phyloP scores from a whole-genome alignment of 2,888 invertebrate species.

The Euzetes globulus region DNA sequence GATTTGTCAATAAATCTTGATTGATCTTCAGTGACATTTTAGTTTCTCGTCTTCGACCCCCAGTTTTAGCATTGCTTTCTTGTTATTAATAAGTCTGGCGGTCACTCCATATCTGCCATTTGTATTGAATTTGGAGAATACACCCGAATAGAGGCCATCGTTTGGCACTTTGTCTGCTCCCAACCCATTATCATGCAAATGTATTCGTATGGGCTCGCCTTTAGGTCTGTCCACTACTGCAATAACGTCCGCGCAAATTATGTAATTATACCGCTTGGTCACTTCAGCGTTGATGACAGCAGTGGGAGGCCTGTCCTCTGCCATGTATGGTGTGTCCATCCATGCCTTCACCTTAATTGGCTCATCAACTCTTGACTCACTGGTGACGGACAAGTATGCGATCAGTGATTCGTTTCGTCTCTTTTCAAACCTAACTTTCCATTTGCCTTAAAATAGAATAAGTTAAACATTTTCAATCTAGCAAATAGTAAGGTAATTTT shows the following conservation, averaged over 20 bases:
- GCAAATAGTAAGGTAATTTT: background rate
- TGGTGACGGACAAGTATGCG: background rate
- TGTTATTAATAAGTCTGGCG: slow-evolving; percentile 39
- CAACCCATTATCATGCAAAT: slow-evolving; percentile 42
- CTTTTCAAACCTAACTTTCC: slow-evolving; percentile 3
- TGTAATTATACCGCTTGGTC: slow-evolving; percentile 41
- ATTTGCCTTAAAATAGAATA: background rate
- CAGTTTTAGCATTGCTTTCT: slow-evolving; percentile 1
- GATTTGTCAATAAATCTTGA: too few species aligned
- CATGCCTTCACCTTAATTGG: background rate
- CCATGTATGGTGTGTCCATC: slow-evolving; percentile 13
- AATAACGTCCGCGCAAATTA: slow-evolving; percentile 41
- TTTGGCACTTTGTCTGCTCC: slow-evolving; percentile 45
- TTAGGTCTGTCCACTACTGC: slow-evolving; percentile 42
- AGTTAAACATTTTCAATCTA: background rate
- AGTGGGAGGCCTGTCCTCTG: background rate
- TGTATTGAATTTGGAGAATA: slow-evolving; percentile 43
- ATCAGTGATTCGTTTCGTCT: background rate
- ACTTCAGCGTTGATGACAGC: slow-evolving; percentile 13
- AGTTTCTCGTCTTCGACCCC: slow-evolving; percentile 13
- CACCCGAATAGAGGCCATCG: slow-evolving; percentile 47
- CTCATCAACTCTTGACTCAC: slow-evolving; percentile 11
- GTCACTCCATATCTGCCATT: slow-evolving; percentile 45
- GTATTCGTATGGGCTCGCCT: slow-evolving; percentile 40
- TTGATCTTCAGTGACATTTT: background rate